Percentiles rank a stretch among this genome's conserved stretches.
Evolutionary conservation across 2,113 vertebrate genomes (phyloP).

Genomic region (Bubo blakistoni): DNA sequence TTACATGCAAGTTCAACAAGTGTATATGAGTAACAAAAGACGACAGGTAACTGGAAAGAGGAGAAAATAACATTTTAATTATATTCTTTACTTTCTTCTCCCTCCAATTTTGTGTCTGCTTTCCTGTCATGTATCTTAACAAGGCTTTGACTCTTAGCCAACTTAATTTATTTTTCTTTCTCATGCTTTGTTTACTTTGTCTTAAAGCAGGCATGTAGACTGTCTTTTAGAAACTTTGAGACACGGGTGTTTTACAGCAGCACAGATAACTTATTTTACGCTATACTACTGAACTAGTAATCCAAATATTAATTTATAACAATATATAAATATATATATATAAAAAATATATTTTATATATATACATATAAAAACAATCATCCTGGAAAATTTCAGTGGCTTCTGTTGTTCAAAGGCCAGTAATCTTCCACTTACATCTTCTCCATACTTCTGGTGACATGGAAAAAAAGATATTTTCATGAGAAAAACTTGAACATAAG

Average conservation of each 20-base stretch:
- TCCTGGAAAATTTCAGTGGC: neutral
- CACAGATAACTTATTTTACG: neutral
- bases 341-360: too few relatives aligned
- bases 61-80: constrained; percentile 38
- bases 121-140: neutral
- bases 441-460: neutral
- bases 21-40: constrained; percentile 26
- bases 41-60: constrained; percentile 49
- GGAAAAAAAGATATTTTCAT: neutral
- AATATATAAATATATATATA: too few relatives aligned
- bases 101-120: neutral
- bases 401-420: neutral
- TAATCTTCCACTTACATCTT: neutral
- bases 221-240: neutral
- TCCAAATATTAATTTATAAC: neutral
- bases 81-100: constrained; percentile 31
- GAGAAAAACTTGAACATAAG: neutral
- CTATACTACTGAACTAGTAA: neutral
- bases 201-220: neutral
- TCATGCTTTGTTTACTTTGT: neutral
- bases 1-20: constrained; percentile 30
- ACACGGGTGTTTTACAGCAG: neutral
- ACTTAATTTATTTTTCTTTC: neutral
- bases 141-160: constrained; percentile 7
- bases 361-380: neutral